Base-by-base conservation (phyloP, 1,140 invertebrate species). In the Drosophila pachea region DNA sequence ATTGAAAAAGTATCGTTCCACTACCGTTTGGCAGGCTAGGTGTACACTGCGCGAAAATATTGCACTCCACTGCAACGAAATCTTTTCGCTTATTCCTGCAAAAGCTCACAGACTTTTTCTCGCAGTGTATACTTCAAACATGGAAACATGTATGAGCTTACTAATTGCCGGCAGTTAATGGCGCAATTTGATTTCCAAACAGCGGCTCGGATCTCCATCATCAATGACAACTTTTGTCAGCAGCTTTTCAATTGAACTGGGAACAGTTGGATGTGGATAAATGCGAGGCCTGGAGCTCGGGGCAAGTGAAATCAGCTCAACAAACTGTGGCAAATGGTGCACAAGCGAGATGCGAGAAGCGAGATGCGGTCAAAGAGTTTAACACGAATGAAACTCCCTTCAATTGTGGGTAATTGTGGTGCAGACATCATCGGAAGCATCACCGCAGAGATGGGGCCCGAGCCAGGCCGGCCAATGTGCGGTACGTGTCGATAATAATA, bases 401-500 rank as follows among this genome's bases (percentile, higher is more conserved):
- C 81, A 86, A 86, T 77, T 86, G 78, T 86, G 81, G 82, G 61
- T 86, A 86, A 86, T 86, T 86, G 81, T 86, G 66, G 68, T 68
- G 69, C 67, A 74, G 53, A 11, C 31, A 47, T 22, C 22, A 22
- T 22, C 22, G 22, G 22, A 22, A 22, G 22, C 22, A 22, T 22
- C 22, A 22, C 22, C 22, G 22, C 22, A 22, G 22, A 22, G 22
- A 22, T 22, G 22, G 22, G 22, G 22, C 33, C 36, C 40, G 12
- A 47, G 40, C 14, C 12, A 32, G 16, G n/a, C 7, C 35, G 40
- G 60, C 72, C 68, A 72, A 78, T 45, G 33, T 53, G 68, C 64
- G 86, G 76, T 86, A 84, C 81, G 81, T 86, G 81, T 86, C 81
- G 81, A 86, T 86, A 86, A 86, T 86, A 86, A 86, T 86, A 86